A percentile compares a stretch with the other conserved stretches of the same genome.
Evolutionary conservation across 2,797 vertebrate species (phyloP).

Genomic region (Momotus momota): DNA sequence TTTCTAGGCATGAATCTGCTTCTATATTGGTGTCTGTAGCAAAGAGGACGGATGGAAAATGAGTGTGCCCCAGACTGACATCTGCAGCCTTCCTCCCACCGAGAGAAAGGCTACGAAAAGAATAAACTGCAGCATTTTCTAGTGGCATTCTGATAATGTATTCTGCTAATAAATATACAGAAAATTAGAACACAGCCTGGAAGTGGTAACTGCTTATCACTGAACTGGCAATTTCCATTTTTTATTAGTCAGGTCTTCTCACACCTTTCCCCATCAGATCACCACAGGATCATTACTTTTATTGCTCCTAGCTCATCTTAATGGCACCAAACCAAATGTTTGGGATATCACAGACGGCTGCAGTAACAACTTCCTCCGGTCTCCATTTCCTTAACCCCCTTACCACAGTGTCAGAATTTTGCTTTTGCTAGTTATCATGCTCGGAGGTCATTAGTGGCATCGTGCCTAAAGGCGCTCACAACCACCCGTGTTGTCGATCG

Average conservation of each 20-base stretch:
- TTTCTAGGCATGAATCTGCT: neutral
- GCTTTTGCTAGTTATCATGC: neutral
- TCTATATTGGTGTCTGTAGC: neutral
- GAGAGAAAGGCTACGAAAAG: neutral
- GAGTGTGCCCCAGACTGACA: neutral
- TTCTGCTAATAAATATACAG: neutral
- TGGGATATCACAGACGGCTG: neutral
- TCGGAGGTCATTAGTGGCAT: neutral
- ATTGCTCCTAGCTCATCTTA: neutral
- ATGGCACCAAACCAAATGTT: neutral
- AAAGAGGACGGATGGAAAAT: neutral
- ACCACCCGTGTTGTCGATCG: neutral
- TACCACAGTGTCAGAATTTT: neutral
- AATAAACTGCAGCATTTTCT: neutral
- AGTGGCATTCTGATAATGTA: rapidly evolving
- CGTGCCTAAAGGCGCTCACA: neutral
- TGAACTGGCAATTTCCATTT: neutral
- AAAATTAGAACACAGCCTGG: neutral
- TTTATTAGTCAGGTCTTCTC: neutral
- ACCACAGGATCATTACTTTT: neutral
- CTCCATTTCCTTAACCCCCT: neutral
- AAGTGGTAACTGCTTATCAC: neutral
- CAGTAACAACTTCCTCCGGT: neutral
- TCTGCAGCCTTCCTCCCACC: neutral
- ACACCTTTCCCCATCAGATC: neutral